phyloP scores from a whole-genome alignment of 2,797 vertebrate genomes.

The Podarcis lilfordi region DNA sequence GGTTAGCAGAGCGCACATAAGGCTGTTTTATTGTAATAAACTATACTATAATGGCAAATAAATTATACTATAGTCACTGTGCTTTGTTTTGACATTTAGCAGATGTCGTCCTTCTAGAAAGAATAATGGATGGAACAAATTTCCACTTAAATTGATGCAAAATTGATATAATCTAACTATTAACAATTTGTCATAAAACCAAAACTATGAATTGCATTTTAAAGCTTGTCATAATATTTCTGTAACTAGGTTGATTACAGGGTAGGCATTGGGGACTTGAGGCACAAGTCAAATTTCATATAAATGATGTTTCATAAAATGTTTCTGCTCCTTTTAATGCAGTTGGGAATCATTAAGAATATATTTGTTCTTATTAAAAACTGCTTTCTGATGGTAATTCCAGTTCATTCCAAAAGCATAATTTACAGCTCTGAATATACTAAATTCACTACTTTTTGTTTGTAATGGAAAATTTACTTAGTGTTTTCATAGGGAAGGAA shows the following conservation, averaged over 20 bases:
- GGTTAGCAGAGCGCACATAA: not conserved
- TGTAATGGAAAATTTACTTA: not conserved
- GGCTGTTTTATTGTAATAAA: constrained; percentile 23
- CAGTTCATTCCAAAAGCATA: not conserved
- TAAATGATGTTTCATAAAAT: not conserved
- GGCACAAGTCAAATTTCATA: constrained; percentile 4
- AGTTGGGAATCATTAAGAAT: constrained; percentile 7
- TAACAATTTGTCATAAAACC: constrained; percentile 24
- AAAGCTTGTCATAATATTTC: constrained; percentile 20
- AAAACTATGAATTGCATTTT: not conserved
- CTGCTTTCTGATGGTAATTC: not conserved
- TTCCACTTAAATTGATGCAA: constrained; percentile 3
- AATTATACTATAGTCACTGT: not conserved
- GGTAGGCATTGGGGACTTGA: not conserved
- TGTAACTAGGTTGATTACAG: constrained; percentile 20
- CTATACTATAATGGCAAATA: constrained; percentile 14
- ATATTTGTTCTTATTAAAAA: constrained; percentile 31
- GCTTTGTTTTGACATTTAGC: constrained; percentile 45
- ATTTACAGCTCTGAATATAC: not conserved
- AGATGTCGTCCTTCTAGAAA: not conserved
- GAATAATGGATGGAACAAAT: constrained; percentile 9
- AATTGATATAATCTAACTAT: constrained; percentile 7
- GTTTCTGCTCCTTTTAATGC: not conserved
- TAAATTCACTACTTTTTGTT: not conserved
- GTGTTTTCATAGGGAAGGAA: not conserved